Conservation (phyloP, 1,140 invertebrate species). For the Phocides pigmalion region DNA sequence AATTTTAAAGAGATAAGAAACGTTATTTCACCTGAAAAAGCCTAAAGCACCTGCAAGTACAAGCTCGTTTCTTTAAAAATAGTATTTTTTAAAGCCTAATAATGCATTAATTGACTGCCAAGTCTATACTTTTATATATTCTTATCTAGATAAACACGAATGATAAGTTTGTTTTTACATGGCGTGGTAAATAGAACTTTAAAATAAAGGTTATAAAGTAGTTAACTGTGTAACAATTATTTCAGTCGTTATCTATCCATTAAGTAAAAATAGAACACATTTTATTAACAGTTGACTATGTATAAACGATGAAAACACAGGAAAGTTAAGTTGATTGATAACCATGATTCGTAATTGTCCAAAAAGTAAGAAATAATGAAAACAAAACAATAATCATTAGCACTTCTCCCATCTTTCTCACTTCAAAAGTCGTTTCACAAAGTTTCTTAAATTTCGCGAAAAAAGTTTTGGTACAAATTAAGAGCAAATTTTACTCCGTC, state of each 20-base stretch:
- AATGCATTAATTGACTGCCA: neutral
- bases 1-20: no score
- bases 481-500: constrained; percentile 82
- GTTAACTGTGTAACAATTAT: neutral
- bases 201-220: neutral
- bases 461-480: constrained; percentile 81
- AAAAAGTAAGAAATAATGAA: constrained; percentile 47
- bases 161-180: neutral
- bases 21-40: no score
- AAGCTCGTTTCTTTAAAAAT: no score
- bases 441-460: constrained; percentile 78
- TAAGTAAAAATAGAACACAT: neutral
- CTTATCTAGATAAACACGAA: neutral
- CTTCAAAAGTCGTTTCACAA: constrained; percentile 78
- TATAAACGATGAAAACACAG: constrained; percentile 4
- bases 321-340: constrained; percentile 26
- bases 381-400: constrained; percentile 77
- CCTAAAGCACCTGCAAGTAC: no score
- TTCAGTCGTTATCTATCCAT: neutral
- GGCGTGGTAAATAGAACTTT: neutral
- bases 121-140: neutral
- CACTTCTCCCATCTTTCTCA: constrained; percentile 73
- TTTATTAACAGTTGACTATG: neutral
- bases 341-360: constrained; percentile 14
- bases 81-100: neutral